These are phyloP conservation scores for Cheilosia vulpina DNA, from an alignment of 2,888 invertebrate genomes.

Conservation along the genomic window DNA sequence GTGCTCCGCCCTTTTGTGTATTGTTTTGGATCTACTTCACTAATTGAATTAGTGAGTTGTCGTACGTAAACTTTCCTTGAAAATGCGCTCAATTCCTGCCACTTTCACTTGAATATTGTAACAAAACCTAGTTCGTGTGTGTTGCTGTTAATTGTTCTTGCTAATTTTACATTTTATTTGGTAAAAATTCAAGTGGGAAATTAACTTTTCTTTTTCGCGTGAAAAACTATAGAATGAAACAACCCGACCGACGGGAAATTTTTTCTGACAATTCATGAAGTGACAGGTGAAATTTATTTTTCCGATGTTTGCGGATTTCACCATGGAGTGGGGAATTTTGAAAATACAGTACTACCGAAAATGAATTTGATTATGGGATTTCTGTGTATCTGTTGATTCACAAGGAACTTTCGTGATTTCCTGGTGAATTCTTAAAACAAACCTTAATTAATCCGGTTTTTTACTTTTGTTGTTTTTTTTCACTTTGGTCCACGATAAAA, in stretches of 20 bases:
- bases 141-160: not conserved
- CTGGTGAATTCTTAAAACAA: too few relatives aligned
- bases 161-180: slow-evolving; percentile 60
- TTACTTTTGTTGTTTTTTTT: too few relatives aligned
- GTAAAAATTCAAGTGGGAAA: slow-evolving; percentile 22
- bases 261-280: slow-evolving; percentile 41
- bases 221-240: slow-evolving; percentile 28
- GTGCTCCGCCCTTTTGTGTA: slow-evolving; percentile 61
- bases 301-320: not conserved
- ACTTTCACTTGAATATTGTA: slow-evolving; percentile 5
- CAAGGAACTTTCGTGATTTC: too few relatives aligned
- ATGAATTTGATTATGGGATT: too few relatives aligned
- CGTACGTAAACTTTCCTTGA: slow-evolving; percentile 23
- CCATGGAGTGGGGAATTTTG: slow-evolving; percentile 3
- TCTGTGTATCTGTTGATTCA: too few relatives aligned
- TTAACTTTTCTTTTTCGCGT: slow-evolving; percentile 20
- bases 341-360: not conserved
- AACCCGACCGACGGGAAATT: slow-evolving; percentile 46
- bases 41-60: slow-evolving; percentile 69
- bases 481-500: too few relatives aligned
- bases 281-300: slow-evolving; percentile 42
- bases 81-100: not conserved
- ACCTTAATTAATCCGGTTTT: too few relatives aligned
- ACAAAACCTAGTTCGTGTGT: not conserved
- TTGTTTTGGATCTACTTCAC: slow-evolving; percentile 59